These are phyloP conservation scores for Caenorhabditis drosophilae DNA, from an alignment of 2,888 invertebrate genomes.

Conservation along the genomic window DNA sequence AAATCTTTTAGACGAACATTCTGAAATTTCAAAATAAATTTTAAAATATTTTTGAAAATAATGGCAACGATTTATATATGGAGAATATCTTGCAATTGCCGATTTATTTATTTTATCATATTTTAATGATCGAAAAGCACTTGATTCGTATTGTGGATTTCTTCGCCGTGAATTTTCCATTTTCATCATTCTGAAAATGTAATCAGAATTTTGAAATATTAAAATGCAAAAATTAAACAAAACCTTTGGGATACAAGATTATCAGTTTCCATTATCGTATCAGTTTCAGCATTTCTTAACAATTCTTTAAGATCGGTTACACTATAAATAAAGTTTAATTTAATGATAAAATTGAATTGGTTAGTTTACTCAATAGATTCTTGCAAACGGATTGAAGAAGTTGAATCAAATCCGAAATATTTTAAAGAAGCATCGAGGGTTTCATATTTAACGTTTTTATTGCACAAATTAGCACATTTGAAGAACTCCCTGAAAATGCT, in stretches of 20 bases:
- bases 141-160: constrained; percentile 48
- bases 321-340: constrained; percentile 11
- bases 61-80: constrained; percentile 1
- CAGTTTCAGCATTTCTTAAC: constrained; percentile 10
- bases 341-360: too few species aligned
- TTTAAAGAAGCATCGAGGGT: not conserved
- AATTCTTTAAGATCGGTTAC: constrained; percentile 8
- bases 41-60: not conserved
- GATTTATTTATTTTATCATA: constrained; percentile 37
- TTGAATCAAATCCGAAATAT: not conserved
- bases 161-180: constrained; percentile 33
- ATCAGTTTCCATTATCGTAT: constrained; percentile 12
- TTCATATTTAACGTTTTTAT: not conserved
- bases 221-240: not conserved
- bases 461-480: not conserved
- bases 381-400: not conserved
- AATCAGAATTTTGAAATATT: too few species aligned
- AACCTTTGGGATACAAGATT: constrained; percentile 9
- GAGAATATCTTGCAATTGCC: constrained; percentile 21
- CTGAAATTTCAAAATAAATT: too few species aligned
- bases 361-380: constrained; percentile 12
- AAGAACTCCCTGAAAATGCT: not conserved
- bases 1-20: not conserved
- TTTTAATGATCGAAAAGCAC: constrained; percentile 37
- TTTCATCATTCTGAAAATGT: constrained; percentile 30